Percentiles rank a stretch among this genome's conserved stretches.
phyloP scores from a whole-genome alignment of 2,888 invertebrate genomes.

The Polydrusus cervinus region DNA sequence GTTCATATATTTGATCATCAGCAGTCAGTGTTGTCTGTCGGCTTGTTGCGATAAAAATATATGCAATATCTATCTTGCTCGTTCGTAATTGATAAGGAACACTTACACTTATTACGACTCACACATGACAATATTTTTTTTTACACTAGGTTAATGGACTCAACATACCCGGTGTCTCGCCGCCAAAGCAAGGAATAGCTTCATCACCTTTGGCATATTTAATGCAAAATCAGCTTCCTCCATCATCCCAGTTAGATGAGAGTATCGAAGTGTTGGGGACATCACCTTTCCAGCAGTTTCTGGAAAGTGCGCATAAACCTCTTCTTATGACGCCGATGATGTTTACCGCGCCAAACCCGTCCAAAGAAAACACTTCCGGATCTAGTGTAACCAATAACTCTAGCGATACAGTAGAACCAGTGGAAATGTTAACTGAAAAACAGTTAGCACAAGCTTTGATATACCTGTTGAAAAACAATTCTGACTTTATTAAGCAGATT shows the following conservation, averaged over 20 bases:
- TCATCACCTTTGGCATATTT: constrained; percentile 63
- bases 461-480: constrained; percentile 89
- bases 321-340: constrained; percentile 90
- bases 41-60: no score
- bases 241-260: constrained; percentile 33
- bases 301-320: constrained; percentile 77
- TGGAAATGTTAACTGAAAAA: constrained; percentile 88
- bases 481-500: constrained; percentile 89
- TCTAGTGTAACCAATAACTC: constrained; percentile 35
- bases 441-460: constrained; percentile 92
- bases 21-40: no score
- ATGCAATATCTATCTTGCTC: no score
- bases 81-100: no score
- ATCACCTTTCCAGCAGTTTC: constrained; percentile 75
- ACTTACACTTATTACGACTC: neutral
- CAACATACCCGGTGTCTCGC: constrained; percentile 37
- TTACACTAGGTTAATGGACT: constrained; percentile 33
- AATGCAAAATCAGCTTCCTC: constrained; percentile 58
- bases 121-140: neutral
- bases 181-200: constrained; percentile 43
- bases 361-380: constrained; percentile 40
- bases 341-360: constrained; percentile 78
- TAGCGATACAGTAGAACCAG: constrained; percentile 60
- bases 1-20: no score
- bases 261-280: constrained; percentile 60